These are phyloP conservation scores for Ormyrus labotus DNA, from an alignment of 2,888 invertebrate species.

Conservation along the genomic window DNA sequence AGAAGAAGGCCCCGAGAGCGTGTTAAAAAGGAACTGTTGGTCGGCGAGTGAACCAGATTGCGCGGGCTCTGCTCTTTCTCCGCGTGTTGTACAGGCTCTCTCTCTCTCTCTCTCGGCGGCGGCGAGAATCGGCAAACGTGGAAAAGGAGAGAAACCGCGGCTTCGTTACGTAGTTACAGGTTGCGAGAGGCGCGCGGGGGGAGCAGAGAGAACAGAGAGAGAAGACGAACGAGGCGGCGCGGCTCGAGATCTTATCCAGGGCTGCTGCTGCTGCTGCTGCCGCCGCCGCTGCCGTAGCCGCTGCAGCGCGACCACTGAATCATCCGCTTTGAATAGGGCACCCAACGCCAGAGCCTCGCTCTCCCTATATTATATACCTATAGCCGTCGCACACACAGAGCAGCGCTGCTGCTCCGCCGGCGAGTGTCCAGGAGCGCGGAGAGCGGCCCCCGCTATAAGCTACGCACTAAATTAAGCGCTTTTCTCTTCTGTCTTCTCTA, in stretches of 20 bases:
- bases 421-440: background rate
- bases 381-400: constrained; percentile 18
- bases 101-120: no score
- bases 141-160: constrained; percentile 57
- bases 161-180: constrained; percentile 70
- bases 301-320: constrained; percentile 74
- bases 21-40: constrained; percentile 25
- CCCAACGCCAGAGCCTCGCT: constrained; percentile 57
- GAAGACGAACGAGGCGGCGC: constrained; percentile 69
- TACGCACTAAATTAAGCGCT: constrained; percentile 67
- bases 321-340: constrained; percentile 75
- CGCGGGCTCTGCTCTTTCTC: constrained; percentile 23
- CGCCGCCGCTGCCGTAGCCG: constrained; percentile 74
- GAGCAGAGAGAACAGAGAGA: constrained; percentile 45
- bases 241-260: constrained; percentile 72
- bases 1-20: background rate
- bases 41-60: constrained; percentile 39
- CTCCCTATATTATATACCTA: constrained; percentile 70
- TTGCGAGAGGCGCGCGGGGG: constrained; percentile 60
- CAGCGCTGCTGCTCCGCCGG: background rate
- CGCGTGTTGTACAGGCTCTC: background rate
- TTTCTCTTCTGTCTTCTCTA: constrained; percentile 48
- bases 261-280: constrained; percentile 60
- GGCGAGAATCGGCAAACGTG: constrained; percentile 13
- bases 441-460: background rate